Evolutionary conservation across 2,797 vertebrate species (phyloP), one percentile per base, ranked within the genome.

Genomic region (Pitangus sulphuratus): DNA sequence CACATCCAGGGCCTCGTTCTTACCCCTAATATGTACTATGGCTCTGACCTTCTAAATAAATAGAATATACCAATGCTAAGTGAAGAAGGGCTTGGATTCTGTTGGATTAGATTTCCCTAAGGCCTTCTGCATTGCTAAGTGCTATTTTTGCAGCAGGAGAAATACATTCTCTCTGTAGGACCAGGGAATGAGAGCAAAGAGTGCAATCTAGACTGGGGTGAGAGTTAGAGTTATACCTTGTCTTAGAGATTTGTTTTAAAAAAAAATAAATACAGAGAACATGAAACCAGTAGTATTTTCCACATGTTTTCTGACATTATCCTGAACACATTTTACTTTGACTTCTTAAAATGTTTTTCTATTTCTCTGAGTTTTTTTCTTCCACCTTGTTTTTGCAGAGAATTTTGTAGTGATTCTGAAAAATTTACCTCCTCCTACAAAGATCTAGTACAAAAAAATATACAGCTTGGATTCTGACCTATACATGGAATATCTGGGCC

Each of bases 301-400:
- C 25, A 50, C 12, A n/a, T n/a, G n/a, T n/a, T 62, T 74, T 89
- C 24, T 54, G 10, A 8, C 47, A 7, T 68, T 70, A 47, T 51
- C 31, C 20, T 75, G 50, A 33, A 31, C 4, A 14, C 1, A 8
- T 2, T 66, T 61, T 16, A 40, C 9, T 66, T 62, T 15, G 10
- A 37, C 12, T 30, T 71, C 18, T 44, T 1, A 15, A 64, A 26
- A 47, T 3, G 0, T 11, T 26, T 11, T 68, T 51, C 22, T 62
- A 7, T 5, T 3, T 8, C 15, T 66, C 45, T 60, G 26, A 18
- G 16, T 3, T 4, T 18, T 47, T 40, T 31, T 6, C 0, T 5
- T 2, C 2, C 20, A 24, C 21, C 20, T 33, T 72, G 4, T 45
- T 68, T 93, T 74, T 77, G 17, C 26, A 47, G 60, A 80, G 39